phyloP scores from a whole-genome alignment of 2,888 invertebrate genomes.

The Capitulum mitella region DNA sequence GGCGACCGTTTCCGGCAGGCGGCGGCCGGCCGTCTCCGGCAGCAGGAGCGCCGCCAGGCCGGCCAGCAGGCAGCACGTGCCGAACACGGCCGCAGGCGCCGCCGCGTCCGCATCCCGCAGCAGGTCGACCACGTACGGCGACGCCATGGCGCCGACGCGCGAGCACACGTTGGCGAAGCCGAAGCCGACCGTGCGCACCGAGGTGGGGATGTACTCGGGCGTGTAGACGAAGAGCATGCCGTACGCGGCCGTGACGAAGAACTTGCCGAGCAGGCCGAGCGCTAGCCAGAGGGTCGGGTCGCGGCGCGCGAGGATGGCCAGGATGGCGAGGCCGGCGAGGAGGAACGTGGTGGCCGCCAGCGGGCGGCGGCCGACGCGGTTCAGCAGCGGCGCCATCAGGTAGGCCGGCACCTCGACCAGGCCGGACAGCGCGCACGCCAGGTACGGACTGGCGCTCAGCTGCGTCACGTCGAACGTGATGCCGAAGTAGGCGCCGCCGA shows the following conservation, averaged over 20 bases:
- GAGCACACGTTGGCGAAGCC: conserved; percentile 36
- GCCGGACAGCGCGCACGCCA: conserved; percentile 47
- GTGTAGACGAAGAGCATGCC: conserved; percentile 47
- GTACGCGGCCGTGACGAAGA: conserved; percentile 46
- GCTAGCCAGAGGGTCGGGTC: conserved; percentile 35
- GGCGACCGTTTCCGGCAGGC: neutral
- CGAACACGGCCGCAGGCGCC: neutral
- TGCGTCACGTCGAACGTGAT: conserved; percentile 45
- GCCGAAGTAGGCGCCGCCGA: conserved; percentile 46
- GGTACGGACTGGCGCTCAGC: conserved; percentile 46
- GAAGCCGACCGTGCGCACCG: conserved; percentile 46
- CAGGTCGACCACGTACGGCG: conserved; percentile 43
- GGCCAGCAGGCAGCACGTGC: neutral
- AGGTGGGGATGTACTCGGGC: conserved; percentile 38
- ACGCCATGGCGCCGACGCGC: conserved; percentile 47
- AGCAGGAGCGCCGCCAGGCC: neutral
- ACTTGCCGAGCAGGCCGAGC: conserved; percentile 41
- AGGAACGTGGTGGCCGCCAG: conserved; percentile 44
- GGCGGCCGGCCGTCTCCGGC: neutral
- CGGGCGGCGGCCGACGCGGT: conserved; percentile 45
- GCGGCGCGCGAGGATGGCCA: conserved; percentile 43
- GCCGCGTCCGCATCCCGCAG: conserved; percentile 25
- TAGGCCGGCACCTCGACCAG: conserved; percentile 47
- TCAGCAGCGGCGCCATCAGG: conserved; percentile 42
- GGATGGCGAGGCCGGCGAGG: conserved; percentile 44